Conservation (phyloP, 2,113 vertebrate species). For the Plecotus auritus region DNA sequence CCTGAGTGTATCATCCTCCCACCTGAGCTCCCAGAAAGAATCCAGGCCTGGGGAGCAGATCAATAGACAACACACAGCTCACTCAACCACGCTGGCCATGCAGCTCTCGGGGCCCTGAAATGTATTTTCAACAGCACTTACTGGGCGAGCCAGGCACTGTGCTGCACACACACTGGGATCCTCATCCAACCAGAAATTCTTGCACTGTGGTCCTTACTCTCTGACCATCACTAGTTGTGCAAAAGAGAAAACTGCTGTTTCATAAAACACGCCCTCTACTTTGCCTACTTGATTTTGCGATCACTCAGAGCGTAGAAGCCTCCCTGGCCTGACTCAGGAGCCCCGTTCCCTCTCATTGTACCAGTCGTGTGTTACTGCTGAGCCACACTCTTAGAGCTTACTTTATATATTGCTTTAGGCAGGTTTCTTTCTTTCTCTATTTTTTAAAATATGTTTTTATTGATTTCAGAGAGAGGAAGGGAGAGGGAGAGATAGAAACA, state of each 20-base stretch:
- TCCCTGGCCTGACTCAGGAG: too few relatives aligned
- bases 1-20: conserved; percentile 69
- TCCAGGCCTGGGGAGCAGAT: conserved; percentile 34
- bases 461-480: too few relatives aligned
- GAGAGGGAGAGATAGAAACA: too few relatives aligned
- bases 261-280: not conserved
- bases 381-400: not conserved
- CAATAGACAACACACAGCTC: not conserved
- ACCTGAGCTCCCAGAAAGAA: not conserved
- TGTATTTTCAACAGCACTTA: not conserved
- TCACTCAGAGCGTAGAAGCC: not conserved
- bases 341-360: fast-evolving
- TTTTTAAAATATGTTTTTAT: too few relatives aligned
- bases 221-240: not conserved
- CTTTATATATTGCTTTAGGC: not conserved
- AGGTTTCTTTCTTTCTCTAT: too few relatives aligned
- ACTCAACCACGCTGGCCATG: not conserved
- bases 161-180: too few relatives aligned
- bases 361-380: not conserved
- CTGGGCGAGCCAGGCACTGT: not conserved
- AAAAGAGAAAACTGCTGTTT: not conserved
- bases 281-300: not conserved
- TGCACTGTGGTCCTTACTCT: not conserved
- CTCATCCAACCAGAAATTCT: not conserved
- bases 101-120: not conserved